Conservation (phyloP, 2,797 vertebrate species). For the Helicolenus hilgendorfi region DNA sequence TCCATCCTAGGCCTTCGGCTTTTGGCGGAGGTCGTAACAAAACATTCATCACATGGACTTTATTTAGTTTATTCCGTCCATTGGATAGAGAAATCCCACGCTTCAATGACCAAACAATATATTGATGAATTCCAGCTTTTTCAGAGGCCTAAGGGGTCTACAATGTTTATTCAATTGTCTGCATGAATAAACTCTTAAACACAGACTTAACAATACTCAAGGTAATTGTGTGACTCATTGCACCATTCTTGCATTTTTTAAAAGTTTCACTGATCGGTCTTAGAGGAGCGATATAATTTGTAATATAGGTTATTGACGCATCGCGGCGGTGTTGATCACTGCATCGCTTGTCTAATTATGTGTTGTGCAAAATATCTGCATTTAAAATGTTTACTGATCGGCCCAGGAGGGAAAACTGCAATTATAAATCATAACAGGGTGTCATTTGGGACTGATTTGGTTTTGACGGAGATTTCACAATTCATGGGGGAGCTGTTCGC, state of each 20-base stretch:
- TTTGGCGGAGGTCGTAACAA: background rate
- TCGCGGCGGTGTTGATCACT: background rate
- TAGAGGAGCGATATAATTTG: background rate
- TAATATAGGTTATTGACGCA: background rate
- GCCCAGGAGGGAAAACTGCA: background rate
- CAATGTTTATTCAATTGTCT: background rate
- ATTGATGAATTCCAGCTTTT: background rate
- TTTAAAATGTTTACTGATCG: conserved; percentile 1
- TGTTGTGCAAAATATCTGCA: background rate
- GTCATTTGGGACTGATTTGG: conserved; percentile 21
- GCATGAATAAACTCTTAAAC: conserved; percentile 1
- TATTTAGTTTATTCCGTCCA: background rate
- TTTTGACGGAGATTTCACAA: background rate
- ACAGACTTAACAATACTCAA: background rate
- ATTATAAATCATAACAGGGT: conserved; percentile 6
- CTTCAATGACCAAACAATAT: background rate
- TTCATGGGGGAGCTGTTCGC: background rate
- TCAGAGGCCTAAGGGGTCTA: background rate
- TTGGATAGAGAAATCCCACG: background rate
- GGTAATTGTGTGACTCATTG: background rate
- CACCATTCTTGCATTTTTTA: background rate
- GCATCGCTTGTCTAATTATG: background rate
- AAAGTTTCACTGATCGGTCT: background rate
- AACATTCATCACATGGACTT: background rate
- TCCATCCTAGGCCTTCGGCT: no score